A percentile compares a stretch with the other conserved stretches of the same genome.
Conservation (phyloP, 2,888 invertebrate genomes). For the Listrodromus nycthemerus region DNA sequence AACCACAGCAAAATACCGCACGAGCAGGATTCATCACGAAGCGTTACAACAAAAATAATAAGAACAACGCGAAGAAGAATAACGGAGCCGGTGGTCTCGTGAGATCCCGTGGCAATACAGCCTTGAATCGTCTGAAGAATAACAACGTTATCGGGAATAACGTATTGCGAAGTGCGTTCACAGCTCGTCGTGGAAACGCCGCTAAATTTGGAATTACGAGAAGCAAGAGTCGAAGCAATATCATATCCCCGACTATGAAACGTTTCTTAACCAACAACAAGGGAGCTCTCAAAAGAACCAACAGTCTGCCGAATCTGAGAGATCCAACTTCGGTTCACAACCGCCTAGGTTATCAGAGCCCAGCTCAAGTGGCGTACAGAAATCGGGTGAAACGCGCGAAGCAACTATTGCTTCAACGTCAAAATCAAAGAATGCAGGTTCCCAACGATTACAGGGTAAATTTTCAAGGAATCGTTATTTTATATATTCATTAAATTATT, state of each 20-base stretch:
- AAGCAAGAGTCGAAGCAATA: slow-evolving; percentile 79
- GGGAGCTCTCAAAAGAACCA: slow-evolving; percentile 77
- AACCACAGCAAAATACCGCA: slow-evolving; percentile 70
- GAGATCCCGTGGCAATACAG: slow-evolving; percentile 76
- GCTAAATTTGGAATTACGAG: slow-evolving; percentile 77
- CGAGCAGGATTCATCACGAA: slow-evolving; percentile 78
- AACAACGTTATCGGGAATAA: slow-evolving; percentile 63
- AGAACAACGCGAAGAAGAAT: slow-evolving; percentile 48
- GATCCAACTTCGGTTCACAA: slow-evolving; percentile 82
- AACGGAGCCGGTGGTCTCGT: slow-evolving; percentile 59
- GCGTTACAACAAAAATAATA: slow-evolving; percentile 74
- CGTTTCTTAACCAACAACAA: slow-evolving; percentile 76
- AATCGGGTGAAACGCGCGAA: slow-evolving; percentile 82
- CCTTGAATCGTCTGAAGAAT: slow-evolving; percentile 72
- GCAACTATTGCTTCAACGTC: slow-evolving; percentile 79
- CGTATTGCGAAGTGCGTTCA: slow-evolving; percentile 72
- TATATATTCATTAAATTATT: not conserved
- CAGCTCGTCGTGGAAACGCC: slow-evolving; percentile 72
- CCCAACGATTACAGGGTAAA: slow-evolving; percentile 79
- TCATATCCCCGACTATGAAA: slow-evolving; percentile 69
- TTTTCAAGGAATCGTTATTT: slow-evolving; percentile 21
- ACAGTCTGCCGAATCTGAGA: slow-evolving; percentile 80
- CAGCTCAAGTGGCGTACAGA: slow-evolving; percentile 82
- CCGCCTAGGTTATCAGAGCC: slow-evolving; percentile 82
- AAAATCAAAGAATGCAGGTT: slow-evolving; percentile 77